phyloP scores from a whole-genome alignment of 2,888 invertebrate species.

The Tipula vernalis region DNA sequence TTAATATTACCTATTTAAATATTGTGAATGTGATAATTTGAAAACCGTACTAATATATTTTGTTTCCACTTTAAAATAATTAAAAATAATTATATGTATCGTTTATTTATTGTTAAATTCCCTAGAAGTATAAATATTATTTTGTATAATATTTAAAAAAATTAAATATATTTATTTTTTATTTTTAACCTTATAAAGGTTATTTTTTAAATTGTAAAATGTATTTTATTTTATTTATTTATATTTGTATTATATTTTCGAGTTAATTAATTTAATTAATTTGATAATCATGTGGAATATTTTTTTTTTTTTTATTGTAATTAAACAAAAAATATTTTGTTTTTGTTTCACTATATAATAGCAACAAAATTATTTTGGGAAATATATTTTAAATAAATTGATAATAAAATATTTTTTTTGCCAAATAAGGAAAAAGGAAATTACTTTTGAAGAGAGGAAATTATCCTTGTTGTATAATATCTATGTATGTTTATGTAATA shows the following conservation, averaged over 20 bases:
- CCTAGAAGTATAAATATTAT: not conserved
- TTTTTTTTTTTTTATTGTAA: not conserved
- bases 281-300: not conserved
- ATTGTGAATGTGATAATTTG: not conserved
- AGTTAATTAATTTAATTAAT: slow-evolving; percentile 4
- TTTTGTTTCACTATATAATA: not conserved
- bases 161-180: not conserved
- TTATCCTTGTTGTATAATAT: not conserved
- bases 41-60: not conserved
- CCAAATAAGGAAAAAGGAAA: not conserved
- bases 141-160: not conserved
- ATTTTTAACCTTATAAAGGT: not conserved
- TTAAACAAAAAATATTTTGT: not conserved
- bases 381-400: not conserved
- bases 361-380: not conserved
- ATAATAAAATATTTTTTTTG: not conserved
- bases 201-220: not conserved
- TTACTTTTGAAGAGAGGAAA: not conserved
- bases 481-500: not conserved
- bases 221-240: not conserved
- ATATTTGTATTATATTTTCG: not conserved
- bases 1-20: not conserved
- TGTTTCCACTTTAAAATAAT: not conserved
- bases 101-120: not conserved
- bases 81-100: not conserved